Percentiles rank a stretch among this genome's conserved stretches.
phyloP scores from a whole-genome alignment of 2,888 invertebrate genomes.

The Spisula subtruncata region DNA sequence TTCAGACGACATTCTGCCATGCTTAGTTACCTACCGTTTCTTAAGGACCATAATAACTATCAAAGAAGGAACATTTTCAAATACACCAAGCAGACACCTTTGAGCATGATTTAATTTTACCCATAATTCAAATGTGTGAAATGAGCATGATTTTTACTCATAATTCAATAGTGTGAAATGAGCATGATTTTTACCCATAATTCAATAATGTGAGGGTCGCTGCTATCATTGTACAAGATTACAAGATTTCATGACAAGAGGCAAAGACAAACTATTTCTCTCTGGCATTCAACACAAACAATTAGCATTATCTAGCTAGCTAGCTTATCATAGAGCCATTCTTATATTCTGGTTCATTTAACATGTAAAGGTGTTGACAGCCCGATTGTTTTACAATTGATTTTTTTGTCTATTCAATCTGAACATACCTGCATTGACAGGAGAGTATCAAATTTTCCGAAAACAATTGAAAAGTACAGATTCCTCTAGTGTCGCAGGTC shows the following conservation, averaged over 20 bases:
- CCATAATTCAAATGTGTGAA: too few species aligned
- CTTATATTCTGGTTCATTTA: not conserved
- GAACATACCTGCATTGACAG: not conserved
- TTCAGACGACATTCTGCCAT: too few species aligned
- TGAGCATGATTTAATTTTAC: too few species aligned
- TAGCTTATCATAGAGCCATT: not conserved
- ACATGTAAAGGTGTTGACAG: not conserved
- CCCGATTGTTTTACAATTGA: not conserved
- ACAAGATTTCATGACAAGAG: not conserved
- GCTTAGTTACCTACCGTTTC: too few species aligned
- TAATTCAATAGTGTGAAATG: too few species aligned
- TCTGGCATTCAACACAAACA: not conserved
- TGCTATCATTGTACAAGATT: not conserved
- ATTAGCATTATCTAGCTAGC: constrained; percentile 11
- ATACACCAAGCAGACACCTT: too few species aligned
- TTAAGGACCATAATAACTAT: too few species aligned
- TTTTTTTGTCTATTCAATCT: constrained; percentile 18
- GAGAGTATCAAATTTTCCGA: not conserved
- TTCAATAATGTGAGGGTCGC: not conserved
- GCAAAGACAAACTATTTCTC: not conserved
- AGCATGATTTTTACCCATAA: not conserved
- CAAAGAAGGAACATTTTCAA: too few species aligned
- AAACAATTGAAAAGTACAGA: constrained; percentile 10
- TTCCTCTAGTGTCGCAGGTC: not conserved
- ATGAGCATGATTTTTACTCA: too few species aligned